Evolutionary conservation across 2,113 vertebrate species (phyloP).

Genomic region (Fregetta grallaria): DNA sequence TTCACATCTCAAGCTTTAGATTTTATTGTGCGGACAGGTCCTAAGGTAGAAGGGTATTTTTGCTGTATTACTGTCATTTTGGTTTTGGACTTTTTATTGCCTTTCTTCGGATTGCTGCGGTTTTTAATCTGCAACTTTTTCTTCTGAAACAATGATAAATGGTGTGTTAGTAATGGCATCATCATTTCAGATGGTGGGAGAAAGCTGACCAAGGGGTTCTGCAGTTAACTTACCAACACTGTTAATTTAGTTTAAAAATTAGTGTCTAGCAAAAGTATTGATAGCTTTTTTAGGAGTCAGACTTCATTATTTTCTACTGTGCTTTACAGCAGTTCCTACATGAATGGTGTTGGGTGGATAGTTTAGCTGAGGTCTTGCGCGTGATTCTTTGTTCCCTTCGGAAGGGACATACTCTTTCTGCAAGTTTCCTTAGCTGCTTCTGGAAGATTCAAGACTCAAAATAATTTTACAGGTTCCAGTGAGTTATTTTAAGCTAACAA

Average conservation of each 20-base stretch:
- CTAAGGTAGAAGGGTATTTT: not conserved
- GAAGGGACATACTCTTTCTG: not conserved
- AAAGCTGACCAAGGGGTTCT: not conserved
- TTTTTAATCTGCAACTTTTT: not conserved
- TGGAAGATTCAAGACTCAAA: not conserved
- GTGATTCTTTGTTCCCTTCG: accelerated
- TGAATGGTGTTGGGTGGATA: not conserved
- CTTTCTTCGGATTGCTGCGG: not conserved
- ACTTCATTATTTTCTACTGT: not conserved
- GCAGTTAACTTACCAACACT: not conserved
- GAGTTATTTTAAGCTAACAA: not conserved
- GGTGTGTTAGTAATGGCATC: not conserved
- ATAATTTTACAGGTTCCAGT: not conserved
- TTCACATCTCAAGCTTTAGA: not conserved
- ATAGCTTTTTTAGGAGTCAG: not conserved
- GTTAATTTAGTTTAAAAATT: not conserved
- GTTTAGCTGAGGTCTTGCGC: not conserved
- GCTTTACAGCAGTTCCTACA: not conserved
- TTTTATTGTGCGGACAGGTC: not conserved
- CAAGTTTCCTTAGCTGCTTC: not conserved
- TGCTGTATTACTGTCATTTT: not conserved
- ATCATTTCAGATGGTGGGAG: not conserved
- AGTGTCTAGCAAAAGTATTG: not conserved
- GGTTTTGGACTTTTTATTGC: not conserved
- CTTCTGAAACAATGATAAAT: not conserved